These are phyloP conservation scores for Thaumatotibia leucotreta DNA, from an alignment of 1,140 invertebrate species.

Conservation along the genomic window DNA sequence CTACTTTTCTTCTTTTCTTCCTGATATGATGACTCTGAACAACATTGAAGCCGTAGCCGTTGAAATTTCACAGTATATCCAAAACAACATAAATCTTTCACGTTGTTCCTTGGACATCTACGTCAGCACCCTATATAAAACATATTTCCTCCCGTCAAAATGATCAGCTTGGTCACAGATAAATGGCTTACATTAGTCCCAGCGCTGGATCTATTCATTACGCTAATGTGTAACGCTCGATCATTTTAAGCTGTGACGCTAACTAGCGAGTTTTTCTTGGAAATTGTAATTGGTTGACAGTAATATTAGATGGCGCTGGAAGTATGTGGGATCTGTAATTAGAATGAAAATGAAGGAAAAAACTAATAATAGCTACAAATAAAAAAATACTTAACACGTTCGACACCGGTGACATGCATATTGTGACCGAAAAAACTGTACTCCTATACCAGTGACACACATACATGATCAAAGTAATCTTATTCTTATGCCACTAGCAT, in stretches of 20 bases:
- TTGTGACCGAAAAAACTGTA: too few species aligned
- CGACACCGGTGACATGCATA: too few species aligned
- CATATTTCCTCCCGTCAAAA: neutral
- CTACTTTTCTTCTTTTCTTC: too few species aligned
- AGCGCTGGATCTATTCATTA: slow-evolving; percentile 1
- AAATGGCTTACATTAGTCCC: neutral
- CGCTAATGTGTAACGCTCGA: neutral
- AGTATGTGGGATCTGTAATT: neutral
- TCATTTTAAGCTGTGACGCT: slow-evolving; percentile 6
- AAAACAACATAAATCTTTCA: too few species aligned
- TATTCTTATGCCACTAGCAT: too few species aligned
- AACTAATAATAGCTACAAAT: too few species aligned
- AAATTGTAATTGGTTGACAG: slow-evolving; percentile 3
- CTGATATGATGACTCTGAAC: too few species aligned
- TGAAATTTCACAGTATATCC: too few species aligned
- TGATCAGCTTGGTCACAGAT: neutral
- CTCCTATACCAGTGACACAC: too few species aligned
- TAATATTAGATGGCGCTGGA: neutral
- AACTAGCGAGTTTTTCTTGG: slow-evolving; percentile 2
- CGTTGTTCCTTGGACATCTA: too few species aligned
- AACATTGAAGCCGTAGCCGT: too few species aligned
- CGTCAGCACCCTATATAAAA: neutral
- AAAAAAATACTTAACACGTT: neutral
- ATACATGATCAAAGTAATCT: too few species aligned
- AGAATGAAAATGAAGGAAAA: neutral